These are phyloP conservation scores for Paracentrotus lividus DNA, from an alignment of 53 echinoderm and acorn worm species.

Conservation along the genomic window DNA sequence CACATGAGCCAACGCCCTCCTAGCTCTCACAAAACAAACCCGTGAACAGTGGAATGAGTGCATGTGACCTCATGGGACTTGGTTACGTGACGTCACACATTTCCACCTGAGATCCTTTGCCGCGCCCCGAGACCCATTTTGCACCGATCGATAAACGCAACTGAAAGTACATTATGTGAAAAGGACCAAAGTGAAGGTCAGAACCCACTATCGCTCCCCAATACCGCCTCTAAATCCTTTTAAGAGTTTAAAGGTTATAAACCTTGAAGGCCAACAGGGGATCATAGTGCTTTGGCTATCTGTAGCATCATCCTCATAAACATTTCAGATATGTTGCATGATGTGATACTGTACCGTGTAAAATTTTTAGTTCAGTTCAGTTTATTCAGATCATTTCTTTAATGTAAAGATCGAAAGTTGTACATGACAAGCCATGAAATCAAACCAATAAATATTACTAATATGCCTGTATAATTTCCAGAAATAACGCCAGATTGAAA, in stretches of 20 bases:
- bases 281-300: not conserved
- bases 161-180: slow-evolving; percentile 31
- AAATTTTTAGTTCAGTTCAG: too few relatives aligned
- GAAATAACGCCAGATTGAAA: too few relatives aligned
- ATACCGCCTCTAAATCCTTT: not conserved
- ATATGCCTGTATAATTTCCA: too few relatives aligned
- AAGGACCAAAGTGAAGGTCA: slow-evolving; percentile 27
- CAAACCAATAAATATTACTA: too few relatives aligned
- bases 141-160: slow-evolving; percentile 22
- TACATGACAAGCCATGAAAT: too few relatives aligned
- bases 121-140: slow-evolving; percentile 17
- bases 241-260: not conserved
- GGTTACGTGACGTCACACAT: slow-evolving; percentile 10
- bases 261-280: not conserved
- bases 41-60: not conserved
- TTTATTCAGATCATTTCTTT: too few relatives aligned
- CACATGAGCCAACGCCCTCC: too few relatives aligned
- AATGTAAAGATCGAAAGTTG: too few relatives aligned
- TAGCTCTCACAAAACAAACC: too few relatives aligned
- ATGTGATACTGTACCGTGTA: too few relatives aligned
- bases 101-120: not conserved
- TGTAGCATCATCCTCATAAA: too few relatives aligned
- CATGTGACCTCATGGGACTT: slow-evolving; percentile 4
- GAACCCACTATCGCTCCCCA: not conserved
- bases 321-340: too few relatives aligned